phyloP scores from a whole-genome alignment of 2,797 vertebrate genomes.

The Adrianichthys oophorus region DNA sequence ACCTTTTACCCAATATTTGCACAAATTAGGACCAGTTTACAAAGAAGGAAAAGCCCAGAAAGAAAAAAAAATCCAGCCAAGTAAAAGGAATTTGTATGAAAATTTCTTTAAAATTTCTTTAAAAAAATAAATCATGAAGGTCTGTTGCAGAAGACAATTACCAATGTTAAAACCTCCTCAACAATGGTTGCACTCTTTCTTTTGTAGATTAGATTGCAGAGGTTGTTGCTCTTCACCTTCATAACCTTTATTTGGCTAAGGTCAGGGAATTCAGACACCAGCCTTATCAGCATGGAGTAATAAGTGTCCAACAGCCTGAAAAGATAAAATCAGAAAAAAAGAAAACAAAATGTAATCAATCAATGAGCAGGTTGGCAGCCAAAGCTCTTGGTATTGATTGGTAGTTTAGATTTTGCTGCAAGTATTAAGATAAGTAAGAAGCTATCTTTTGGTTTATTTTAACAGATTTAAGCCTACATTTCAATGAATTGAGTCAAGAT shows the following conservation, averaged over 20 bases:
- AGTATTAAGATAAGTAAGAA: conserved; percentile 42
- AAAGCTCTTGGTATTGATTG: conserved; percentile 71
- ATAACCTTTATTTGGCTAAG: conserved; percentile 33
- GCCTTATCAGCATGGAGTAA: conserved; percentile 62
- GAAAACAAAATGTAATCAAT: conserved; percentile 74
- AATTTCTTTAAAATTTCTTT: neutral
- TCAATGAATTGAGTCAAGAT: too few species aligned
- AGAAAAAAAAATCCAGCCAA: neutral
- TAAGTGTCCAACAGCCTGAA: conserved; percentile 71
- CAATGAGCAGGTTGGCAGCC: conserved; percentile 58
- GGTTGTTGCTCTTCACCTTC: conserved; percentile 14
- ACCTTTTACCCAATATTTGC: conserved; percentile 90
- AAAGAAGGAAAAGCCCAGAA: conserved; percentile 72
- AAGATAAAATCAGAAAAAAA: conserved; percentile 51
- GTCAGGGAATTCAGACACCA: conserved; percentile 47
- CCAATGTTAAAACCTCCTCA: neutral
- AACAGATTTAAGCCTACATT: neutral
- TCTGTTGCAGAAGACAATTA: neutral
- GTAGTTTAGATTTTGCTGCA: conserved; percentile 33
- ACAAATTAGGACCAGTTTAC: conserved; percentile 90
- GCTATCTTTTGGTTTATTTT: conserved; percentile 16
- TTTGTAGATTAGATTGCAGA: conserved; percentile 11
- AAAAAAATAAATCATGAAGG: neutral
- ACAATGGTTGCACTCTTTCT: neutral
- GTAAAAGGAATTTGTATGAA: neutral